These are phyloP conservation scores for Graphium colonna DNA, from an alignment of 2,888 invertebrate genomes.

Conservation along the genomic window DNA sequence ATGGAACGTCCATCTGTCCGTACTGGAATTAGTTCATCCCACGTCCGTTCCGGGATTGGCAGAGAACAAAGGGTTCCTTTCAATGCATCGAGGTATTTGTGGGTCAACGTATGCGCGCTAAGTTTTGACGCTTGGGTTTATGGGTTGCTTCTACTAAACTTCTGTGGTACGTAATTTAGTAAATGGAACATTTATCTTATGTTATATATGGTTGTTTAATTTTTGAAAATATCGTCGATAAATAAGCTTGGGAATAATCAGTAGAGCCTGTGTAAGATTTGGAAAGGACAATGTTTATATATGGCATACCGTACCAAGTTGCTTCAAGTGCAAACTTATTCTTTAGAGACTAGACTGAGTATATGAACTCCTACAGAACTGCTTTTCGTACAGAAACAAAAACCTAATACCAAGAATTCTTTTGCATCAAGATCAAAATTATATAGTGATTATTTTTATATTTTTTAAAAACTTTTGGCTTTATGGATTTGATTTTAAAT, in stretches of 20 bases:
- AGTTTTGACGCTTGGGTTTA: too few relatives aligned
- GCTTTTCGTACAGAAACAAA: neutral
- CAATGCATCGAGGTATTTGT: neutral
- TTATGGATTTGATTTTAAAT: too few relatives aligned
- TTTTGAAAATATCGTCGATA: neutral
- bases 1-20: conserved; percentile 30
- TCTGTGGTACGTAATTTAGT: neutral
- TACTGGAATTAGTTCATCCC: conserved; percentile 16
- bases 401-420: too few relatives aligned
- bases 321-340: too few relatives aligned
- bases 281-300: too few relatives aligned
- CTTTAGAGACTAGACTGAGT: too few relatives aligned
- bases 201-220: neutral
- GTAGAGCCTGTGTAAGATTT: too few relatives aligned
- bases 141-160: neutral
- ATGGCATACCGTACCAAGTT: too few relatives aligned
- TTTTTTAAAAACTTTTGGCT: too few relatives aligned
- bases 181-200: neutral
- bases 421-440: too few relatives aligned
- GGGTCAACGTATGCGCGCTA: neutral
- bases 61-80: conserved; percentile 15
- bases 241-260: neutral
- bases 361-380: neutral
- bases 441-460: neutral
- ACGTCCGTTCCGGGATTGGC: conserved; percentile 11